These are phyloP conservation scores for Ascaphus truei DNA, from an alignment of 2,113 vertebrate species.

Conservation along the genomic window DNA sequence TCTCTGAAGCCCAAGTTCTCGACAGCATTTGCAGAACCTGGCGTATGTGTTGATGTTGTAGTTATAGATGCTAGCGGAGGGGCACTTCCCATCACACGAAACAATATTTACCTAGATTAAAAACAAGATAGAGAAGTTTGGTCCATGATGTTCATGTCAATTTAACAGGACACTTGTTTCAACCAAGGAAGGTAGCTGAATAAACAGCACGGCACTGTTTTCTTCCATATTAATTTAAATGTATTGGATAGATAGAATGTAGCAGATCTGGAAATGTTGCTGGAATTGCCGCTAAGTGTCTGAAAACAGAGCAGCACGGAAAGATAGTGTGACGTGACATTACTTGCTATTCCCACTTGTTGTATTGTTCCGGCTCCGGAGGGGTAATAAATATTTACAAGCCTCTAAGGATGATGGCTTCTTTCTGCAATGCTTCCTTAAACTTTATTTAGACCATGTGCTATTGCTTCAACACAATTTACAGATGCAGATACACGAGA, in stretches of 20 bases:
- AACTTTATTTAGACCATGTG: not conserved
- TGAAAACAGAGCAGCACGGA: not conserved
- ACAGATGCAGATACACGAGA: not conserved
- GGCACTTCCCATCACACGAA: constrained; percentile 94
- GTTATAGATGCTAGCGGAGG: constrained; percentile 97
- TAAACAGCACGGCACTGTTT: no score
- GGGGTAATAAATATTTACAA: not conserved
- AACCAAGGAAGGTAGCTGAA: no score
- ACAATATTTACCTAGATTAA: constrained; percentile 95
- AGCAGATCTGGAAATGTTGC: not conserved
- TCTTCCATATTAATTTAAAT: no score
- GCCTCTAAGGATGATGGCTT: not conserved
- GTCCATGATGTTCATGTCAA: no score
- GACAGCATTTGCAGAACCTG: constrained; percentile 96
- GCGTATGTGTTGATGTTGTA: constrained; percentile 97
- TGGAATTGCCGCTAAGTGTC: not conserved
- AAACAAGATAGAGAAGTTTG: not conserved
- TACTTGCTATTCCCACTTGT: not conserved
- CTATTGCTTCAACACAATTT: not conserved
- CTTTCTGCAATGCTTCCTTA: not conserved
- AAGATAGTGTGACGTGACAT: not conserved
- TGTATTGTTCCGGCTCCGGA: not conserved
- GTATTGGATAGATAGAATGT: no score
- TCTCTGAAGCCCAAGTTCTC: constrained; percentile 86
- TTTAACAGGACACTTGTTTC: no score